Evolutionary conservation across 2,113 vertebrate species (phyloP), one percentile per base, ranked within the genome.

Genomic region (Fulmarus glacialis): DNA sequence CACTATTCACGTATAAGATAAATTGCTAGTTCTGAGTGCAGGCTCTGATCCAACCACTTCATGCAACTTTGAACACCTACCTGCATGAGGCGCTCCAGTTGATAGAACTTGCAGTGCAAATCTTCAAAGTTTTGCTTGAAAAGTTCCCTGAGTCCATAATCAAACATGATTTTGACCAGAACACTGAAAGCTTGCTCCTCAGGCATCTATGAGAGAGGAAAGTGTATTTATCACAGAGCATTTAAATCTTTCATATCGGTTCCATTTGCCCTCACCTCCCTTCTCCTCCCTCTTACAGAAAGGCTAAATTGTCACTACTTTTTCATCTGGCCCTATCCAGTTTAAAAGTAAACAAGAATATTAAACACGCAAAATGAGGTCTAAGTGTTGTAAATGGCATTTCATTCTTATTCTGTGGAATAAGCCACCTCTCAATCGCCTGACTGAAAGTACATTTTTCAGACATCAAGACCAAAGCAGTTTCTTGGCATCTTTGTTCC

Each of bases 91-190:
- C 99, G 99, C 96, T 99, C 99, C 97, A 99, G 98, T 92, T 99
- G 99, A 95, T 99, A 99, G 98, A 99, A 99, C 96, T 99, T 99
- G 99, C 99, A 99, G 97, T 99, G 99, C 90, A 99, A 98, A 98
- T 99, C 99, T 98, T 99, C 99, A 98, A 99, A 99, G 96, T 99
- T 99, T 97, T 99, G 99, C 98, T 99, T 99, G 98, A 99, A 99
- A 97, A 99, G 99, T 98, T 99, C 99, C 99, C 99, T 99, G 99
- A 99, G 99, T 96, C 99, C 99, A 27, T 99, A 99, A 95, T 99
- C 99, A 98, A 99, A 99, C 99, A 99, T 99, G 98, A 99, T 99
- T 98, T 99, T 99, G 95, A 99, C 99, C 98, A 99, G 98, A 93
- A 99, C 99, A 93, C 99, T 99, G 97, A 99, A 99, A 15, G 99